Base-by-base conservation (phyloP, 2,113 vertebrate species). In the Haemorhous mexicanus region DNA sequence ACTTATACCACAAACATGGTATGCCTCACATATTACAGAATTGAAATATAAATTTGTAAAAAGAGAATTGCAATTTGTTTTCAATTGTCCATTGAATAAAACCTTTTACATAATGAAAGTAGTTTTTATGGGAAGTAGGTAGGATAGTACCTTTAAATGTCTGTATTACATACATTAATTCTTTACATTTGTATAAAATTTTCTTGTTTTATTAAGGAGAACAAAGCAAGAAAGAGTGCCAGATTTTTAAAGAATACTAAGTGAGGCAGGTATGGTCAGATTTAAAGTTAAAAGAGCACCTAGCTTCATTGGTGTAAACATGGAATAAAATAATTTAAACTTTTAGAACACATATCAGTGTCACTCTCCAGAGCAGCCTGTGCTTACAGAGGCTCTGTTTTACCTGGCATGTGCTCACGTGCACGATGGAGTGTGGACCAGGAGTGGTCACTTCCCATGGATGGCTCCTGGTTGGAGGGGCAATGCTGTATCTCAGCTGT, bases 381-480 rank as follows among this genome's bases (percentile, higher is more conserved):
- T 69, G 82, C 39, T 47, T 44, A 1, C 6, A 30, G 30, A 58
- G 44, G 12, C 14, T 76, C 49, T 59, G 41, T 13, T 1, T 64
- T 49, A 11, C 35, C 72, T 28, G 32, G 11, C 0, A 1, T 14
- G 47, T 46, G 49, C 28, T 64, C 30, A 10, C 0, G 2, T 28
- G 43, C 49, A 12, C 0, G 0, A 3, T 19, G 33, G 28, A 17
- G 15, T 4, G 27, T 4, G n/a, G 37, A 23, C 15, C 13, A 14
- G 68, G 53, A 67, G 28, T 4, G 7, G 16, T 27, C 21, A 11
- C 52, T 69, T 81, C 39, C 61, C 22, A 3, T 12, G 33, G 32
- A 10, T 43, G 56, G 39, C 44, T 82, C 21, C 79, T 64, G 66
- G 35, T 43, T 64, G n/a, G 28, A 33, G 52, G 20, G 21, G 17